Evolutionary conservation across 2,888 invertebrate species (phyloP).

Genomic region (Crocallis elinguaria): DNA sequence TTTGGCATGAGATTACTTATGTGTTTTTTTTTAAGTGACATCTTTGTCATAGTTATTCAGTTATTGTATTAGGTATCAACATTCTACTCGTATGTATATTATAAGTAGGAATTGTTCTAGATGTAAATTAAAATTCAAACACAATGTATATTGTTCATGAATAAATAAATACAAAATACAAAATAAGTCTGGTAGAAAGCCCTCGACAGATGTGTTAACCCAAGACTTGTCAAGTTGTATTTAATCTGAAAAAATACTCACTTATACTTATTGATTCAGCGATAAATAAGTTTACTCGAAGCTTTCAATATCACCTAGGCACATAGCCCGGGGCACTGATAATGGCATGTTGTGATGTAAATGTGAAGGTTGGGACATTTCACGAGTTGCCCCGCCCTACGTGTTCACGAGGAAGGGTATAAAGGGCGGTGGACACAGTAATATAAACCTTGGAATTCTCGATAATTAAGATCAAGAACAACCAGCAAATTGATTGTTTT

Average conservation of each 20-base stretch:
- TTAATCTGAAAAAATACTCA: background rate
- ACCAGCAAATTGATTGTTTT: background rate
- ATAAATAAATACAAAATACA: too few relatives aligned
- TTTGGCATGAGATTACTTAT: too few relatives aligned
- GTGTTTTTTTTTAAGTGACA: too few relatives aligned
- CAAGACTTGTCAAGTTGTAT: background rate
- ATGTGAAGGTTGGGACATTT: slow-evolving; percentile 48
- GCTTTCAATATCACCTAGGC: slow-evolving; percentile 5
- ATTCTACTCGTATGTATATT: too few relatives aligned
- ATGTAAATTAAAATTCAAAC: too few relatives aligned
- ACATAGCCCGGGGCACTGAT: slow-evolving; percentile 1
- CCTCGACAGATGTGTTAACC: too few relatives aligned
- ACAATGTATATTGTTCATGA: too few relatives aligned
- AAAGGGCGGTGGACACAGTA: slow-evolving; percentile 1
- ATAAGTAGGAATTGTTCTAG: too few relatives aligned
- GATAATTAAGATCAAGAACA: background rate
- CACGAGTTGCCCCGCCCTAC: slow-evolving; percentile 42
- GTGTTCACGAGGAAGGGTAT: background rate
- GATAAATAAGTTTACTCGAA: slow-evolving; percentile 1
- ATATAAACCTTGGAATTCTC: background rate
- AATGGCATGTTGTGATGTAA: slow-evolving; percentile 30
- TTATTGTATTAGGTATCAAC: too few relatives aligned
- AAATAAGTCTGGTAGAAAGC: too few relatives aligned
- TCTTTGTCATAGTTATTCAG: too few relatives aligned
- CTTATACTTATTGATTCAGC: background rate